Base-by-base conservation (phyloP, 2,888 invertebrate genomes). In the Oegoconia quadripuncta region DNA sequence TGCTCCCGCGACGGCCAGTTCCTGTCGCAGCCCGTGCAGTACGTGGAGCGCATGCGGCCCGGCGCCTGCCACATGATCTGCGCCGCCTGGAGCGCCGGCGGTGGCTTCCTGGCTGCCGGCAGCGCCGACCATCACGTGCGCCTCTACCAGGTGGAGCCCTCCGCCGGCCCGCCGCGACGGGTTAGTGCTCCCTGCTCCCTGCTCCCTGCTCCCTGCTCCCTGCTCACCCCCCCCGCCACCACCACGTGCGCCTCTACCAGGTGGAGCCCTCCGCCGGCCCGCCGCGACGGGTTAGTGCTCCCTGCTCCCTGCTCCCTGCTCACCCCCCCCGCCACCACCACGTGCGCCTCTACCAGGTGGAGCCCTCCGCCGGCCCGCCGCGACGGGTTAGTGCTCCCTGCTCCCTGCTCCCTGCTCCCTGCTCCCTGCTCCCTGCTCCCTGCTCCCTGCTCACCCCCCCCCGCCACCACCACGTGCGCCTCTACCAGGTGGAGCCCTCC, bases 121-220 rank as follows among this genome's bases (percentile, higher is more conserved):
- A 96, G 95, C 41, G 96, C 97, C 0, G 98, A 99, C 84, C 96
- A 97, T 73, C 94, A 96, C 71, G 96, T 99, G 15, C 87, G 95
- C 16, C 93, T 98, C n/a, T 99, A 98, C 71, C 90, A 92, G 50
- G 90, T 93, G 48, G 92, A 96, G n/a, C n/a, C n/a, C 90, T 91
- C 91, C 0, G 91, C 93, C 15, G 93, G 93, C 62, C 92, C 82
- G 92, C 17, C 14, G 63, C 57, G 38, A 56, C 33, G 35, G 4
- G 35, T 42, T n/a, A n/a, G n/a, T n/a, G n/a, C n/a, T n/a, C n/a
- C n/a, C n/a, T n/a, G n/a, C n/a, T n/a, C n/a, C n/a, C n/a, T n/a
- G n/a, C n/a, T n/a, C n/a, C n/a, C n/a, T n/a, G n/a, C n/a, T n/a
- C n/a, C n/a, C n/a, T n/a, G n/a, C n/a, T n/a, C n/a, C n/a, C n/a